Evolutionary conservation across 2,797 vertebrate species (phyloP).

Genomic region (Pygocentrus nattereri): DNA sequence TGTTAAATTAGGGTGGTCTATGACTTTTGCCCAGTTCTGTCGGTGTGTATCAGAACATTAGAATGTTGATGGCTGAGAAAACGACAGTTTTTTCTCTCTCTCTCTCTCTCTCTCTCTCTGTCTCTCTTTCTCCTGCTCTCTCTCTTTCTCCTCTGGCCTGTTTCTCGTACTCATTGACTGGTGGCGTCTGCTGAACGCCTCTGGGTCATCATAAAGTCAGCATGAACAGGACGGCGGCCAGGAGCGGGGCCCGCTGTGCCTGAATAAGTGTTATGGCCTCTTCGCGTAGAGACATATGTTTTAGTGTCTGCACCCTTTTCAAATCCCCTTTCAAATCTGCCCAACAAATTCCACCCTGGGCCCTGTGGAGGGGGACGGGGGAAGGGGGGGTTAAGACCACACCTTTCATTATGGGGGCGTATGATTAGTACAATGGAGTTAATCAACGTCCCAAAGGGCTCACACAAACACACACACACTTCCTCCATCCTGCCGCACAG

Average conservation of each 20-base stretch:
- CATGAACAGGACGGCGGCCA: constrained; percentile 58
- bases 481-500: constrained; percentile 57
- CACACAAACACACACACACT: constrained; percentile 45
- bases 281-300: constrained; percentile 81
- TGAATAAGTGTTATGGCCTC: constrained; percentile 77
- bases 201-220: constrained; percentile 78
- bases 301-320: constrained; percentile 77
- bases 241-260: constrained; percentile 48
- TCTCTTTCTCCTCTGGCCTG: constrained; percentile 7
- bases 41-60: too few relatives aligned
- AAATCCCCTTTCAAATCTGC: constrained; percentile 84
- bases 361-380: constrained; percentile 59
- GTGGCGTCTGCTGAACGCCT: constrained; percentile 62
- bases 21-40: too few relatives aligned
- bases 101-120: neutral
- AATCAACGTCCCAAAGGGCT: constrained; percentile 64
- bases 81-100: neutral
- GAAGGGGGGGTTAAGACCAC: constrained; percentile 55
- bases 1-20: too few relatives aligned
- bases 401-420: constrained; percentile 63
- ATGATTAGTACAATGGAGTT: constrained; percentile 70
- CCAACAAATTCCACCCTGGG: constrained; percentile 73
- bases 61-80: too few relatives aligned
- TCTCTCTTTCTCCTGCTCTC: constrained; percentile 19
- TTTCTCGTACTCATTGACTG: constrained; percentile 54